A percentile compares a stretch with the other conserved stretches of the same genome.
Conservation (phyloP, 2,113 vertebrate species). For the Otolemur garnettii region DNA sequence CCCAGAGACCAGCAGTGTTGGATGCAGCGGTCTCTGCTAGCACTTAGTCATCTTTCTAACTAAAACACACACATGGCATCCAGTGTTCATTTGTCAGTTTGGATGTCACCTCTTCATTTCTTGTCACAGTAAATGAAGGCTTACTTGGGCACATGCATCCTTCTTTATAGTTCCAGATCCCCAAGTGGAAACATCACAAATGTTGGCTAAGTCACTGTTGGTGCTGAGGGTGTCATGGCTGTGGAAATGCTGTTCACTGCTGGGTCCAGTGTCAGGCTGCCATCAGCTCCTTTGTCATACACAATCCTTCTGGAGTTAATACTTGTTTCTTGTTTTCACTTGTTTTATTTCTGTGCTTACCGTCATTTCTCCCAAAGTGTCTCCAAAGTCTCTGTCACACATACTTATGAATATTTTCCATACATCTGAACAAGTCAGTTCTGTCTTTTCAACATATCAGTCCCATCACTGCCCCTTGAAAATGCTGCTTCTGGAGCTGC, state of each 20-base stretch:
- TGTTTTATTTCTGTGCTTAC: not conserved
- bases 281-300: not conserved
- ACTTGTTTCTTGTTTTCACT: not conserved
- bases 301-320: not conserved
- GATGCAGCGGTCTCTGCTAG: not conserved
- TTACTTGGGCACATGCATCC: not conserved
- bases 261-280: not conserved
- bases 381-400: not conserved
- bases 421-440: not conserved
- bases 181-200: not conserved
- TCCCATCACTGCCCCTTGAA: not conserved
- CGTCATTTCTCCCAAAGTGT: not conserved
- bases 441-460: not conserved
- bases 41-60: slow-evolving; percentile 6
- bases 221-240: not conserved
- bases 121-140: slow-evolving; percentile 16
- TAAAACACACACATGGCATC: not conserved
- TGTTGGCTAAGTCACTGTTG: not conserved
- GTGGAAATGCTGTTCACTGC: not conserved
- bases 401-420: not conserved
- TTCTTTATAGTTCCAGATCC: not conserved
- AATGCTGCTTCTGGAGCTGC: not conserved
- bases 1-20: not conserved
- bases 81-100: not conserved
- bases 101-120: not conserved